Base-by-base conservation (phyloP, 2,113 vertebrate species). In the Rhabdomys dilectus region DNA sequence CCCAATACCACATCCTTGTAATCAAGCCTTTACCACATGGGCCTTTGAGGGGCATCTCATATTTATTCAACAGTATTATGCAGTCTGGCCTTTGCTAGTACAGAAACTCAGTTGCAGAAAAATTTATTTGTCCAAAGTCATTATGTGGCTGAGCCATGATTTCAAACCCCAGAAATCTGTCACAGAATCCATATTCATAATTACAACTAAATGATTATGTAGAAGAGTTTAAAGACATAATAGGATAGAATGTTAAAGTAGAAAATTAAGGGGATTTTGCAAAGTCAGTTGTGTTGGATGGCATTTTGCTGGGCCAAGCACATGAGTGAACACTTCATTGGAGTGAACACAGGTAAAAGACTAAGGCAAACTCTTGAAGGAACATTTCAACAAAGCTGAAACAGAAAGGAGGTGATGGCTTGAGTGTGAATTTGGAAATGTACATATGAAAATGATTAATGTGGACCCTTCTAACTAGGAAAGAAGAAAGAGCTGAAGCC, bases 81-180 rank as follows among this genome's bases (percentile, higher is more conserved):
- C 19, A 51, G 5, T 51, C 36, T 68, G 48, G 73, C 31, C 42
- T 91, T 93, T 75, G 60, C 15, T 45, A 0, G 75, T 68, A 29
- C 48, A 10, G 58, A 86, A 81, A 88, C 13, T 11, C 22, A 92
- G 24, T 70, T 80, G 36, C 64, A 85, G 31, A 86, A 29, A 89
- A 36, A 73, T 75, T 73, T 34, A 89, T 88, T 91, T 34, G 51
- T 39, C 34, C 5, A 80, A 39, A 60, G n/a, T 81, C 66, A 48
- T 81, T 95, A 68, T 81, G 42, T 75, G n/a, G 7, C 22, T 93
- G 22, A 72, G 42, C 42, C 36, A 87, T n/a, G 21, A 97, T 94
- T 78, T 92, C 72, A 92, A 34, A 70, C 34, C 39, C 64, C 78
- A 80, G 11, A 31, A 89, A 12, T 51, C 34, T 81, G 29, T 60